Conservation (phyloP, 2,888 invertebrate genomes). For the Aelia acuminata region DNA sequence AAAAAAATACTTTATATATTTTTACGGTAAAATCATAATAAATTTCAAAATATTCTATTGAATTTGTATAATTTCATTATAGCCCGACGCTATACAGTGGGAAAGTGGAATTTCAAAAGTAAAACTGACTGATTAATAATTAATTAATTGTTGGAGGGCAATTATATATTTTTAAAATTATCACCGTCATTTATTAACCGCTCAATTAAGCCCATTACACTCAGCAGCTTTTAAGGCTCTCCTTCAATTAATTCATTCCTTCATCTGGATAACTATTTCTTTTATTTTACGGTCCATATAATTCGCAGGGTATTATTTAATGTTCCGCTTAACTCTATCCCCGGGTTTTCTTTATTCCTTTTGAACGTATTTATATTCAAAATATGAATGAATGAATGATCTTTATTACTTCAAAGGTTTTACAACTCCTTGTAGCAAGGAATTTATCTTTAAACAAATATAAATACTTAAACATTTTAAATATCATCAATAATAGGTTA, state of each 20-base stretch:
- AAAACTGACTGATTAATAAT: conserved; percentile 30
- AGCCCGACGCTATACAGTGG: too few species aligned
- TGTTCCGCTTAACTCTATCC: background rate
- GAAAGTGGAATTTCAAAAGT: background rate
- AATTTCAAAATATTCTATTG: too few species aligned
- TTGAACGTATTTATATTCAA: background rate
- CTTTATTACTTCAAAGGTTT: too few species aligned
- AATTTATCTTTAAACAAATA: too few species aligned
- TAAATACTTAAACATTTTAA: too few species aligned
- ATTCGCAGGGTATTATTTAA: background rate
- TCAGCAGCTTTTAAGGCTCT: background rate
- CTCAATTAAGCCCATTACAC: conserved; percentile 44
- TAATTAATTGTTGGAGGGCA: background rate
- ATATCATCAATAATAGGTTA: too few species aligned
- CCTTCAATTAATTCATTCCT: conserved; percentile 33
- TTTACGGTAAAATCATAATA: too few species aligned
- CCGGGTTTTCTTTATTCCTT: background rate
- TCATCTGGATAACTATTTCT: conserved; percentile 24
- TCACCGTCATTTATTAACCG: conserved; percentile 26
- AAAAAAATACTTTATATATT: too few species aligned
- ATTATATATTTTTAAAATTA: conserved; percentile 35
- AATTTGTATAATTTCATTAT: too few species aligned
- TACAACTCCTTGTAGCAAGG: too few species aligned
- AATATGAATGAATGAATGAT: too few species aligned
- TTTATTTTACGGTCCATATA: background rate